Conservation (phyloP, 1,140 invertebrate species). For the Apis mellifera region Amel_HAv3.1 CM009940.2:6720501-6721000, state of each 20-base stretch:
- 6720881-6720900: conserved; percentile 60
- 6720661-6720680: too few relatives aligned
- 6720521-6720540: conserved; percentile 12
- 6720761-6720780: conserved; percentile 1
- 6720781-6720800: conserved; percentile 5
- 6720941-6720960: conserved; percentile 63
- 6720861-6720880: conserved; percentile 57
- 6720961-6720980: conserved; percentile 60
- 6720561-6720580: conserved; percentile 4
- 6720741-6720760: too few relatives aligned
- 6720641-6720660: background rate
- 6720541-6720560: conserved; percentile 12
- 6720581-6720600: conserved; percentile 24
- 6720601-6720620: conserved; percentile 1
- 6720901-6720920: conserved; percentile 60
- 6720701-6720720: too few relatives aligned
- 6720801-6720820: conserved; percentile 21
- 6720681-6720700: background rate
- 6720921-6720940: conserved; percentile 63
- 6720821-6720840: background rate
- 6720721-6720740: too few relatives aligned
- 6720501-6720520: conserved; percentile 32
- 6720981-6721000: conserved; percentile 59
- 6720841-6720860: background rate
- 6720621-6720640: background rate